Evolutionary conservation across 2,113 vertebrate genomes (phyloP), one percentile per base, ranked within the genome.

Genomic region (Limnothrissa miodon): DNA sequence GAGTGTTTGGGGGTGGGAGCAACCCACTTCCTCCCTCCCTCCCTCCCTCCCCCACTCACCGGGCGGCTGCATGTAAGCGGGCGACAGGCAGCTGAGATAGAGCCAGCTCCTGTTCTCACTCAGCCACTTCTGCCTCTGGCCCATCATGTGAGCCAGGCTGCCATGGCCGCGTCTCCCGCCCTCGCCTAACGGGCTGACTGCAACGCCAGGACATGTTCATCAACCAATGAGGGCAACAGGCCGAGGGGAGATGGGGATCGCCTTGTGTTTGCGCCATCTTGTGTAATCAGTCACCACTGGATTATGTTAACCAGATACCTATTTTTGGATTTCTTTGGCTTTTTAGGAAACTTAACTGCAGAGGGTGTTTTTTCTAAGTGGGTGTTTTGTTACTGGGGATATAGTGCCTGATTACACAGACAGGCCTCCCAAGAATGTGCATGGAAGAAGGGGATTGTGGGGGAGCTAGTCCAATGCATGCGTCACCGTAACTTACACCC

Each of bases 41-140:
- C n/a, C n/a, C n/a, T n/a, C n/a, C n/a, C n/a, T n/a, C n/a, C n/a
- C n/a, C n/a, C 90, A 93, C 91, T 93, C 93, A 94, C 93, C 92
- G 92, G 89, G 86, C 82, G 89, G 86, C 17, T 88, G 44, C 84
- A 87, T 88, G 91, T 91, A 93, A 90, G 92, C 83, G 21, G 93
- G 92, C 11, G 91, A 92, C 89, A 92, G 90, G 90, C 93, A 94
- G 91, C 92, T 93, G 91, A 94, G 91, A 92, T 93, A 95, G 88
- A 93, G 90, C 93, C 93, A 93, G 81, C 92, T 93, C 90, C 92
- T 87, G 85, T 94, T 94, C 86, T 93, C 93, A 88, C 89, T 91
- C 92, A 95, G 90, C 93, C 93, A 95, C 88, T 92, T 92, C 90
- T 93, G 92, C 86, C 89, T 93, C 87, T 91, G 93, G 86, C 92